These are phyloP conservation scores for Hartigia nigra DNA, from an alignment of 2,888 invertebrate genomes.

Conservation along the genomic window DNA sequence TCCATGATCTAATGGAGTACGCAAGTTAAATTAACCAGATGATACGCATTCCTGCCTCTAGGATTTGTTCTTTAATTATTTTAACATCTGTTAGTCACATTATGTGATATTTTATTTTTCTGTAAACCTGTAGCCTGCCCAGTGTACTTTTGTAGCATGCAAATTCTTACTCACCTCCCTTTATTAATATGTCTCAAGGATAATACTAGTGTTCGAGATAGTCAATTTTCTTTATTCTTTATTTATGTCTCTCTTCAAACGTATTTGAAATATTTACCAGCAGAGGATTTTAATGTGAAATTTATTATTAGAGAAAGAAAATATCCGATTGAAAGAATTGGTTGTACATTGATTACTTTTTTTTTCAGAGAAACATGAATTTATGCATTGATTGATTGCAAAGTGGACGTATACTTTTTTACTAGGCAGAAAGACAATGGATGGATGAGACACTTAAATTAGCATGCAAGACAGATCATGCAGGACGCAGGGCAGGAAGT, in stretches of 20 bases:
- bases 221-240: neutral
- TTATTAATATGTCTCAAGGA: neutral
- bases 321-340: neutral
- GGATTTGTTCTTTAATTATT: neutral
- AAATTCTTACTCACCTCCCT: neutral
- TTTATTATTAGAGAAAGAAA: neutral
- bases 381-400: neutral
- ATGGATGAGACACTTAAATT: constrained; percentile 4
- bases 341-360: neutral
- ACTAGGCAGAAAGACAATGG: neutral
- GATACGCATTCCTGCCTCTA: neutral
- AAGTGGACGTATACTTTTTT: neutral
- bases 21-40: neutral
- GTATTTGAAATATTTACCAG: neutral
- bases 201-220: neutral
- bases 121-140: neutral
- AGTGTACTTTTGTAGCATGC: neutral
- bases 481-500: constrained; percentile 55
- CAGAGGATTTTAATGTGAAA: neutral
- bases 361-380: neutral
- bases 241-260: neutral
- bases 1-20: neutral
- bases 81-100: neutral
- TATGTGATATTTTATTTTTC: neutral
- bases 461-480: constrained; percentile 49